phyloP scores from a whole-genome alignment of 2,888 invertebrate species.

The Agrilus cyanescens region DNA sequence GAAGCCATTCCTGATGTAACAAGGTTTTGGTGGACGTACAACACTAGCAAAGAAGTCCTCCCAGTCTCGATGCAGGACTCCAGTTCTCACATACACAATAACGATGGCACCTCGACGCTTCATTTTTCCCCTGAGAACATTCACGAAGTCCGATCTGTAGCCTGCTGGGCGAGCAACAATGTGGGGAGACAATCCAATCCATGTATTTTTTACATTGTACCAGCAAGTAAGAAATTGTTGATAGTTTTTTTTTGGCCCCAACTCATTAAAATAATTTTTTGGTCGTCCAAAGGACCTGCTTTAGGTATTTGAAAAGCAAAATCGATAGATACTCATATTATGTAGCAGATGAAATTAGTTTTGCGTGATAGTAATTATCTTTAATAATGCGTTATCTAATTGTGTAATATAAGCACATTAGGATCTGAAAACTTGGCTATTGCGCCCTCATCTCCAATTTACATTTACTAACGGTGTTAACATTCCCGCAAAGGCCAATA shows the following conservation, averaged over 20 bases:
- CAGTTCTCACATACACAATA: conserved; percentile 45
- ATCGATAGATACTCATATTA: no score
- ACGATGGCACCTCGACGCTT: conserved; percentile 40
- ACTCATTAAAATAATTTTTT: neutral
- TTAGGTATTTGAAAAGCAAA: no score
- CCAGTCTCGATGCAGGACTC: conserved; percentile 60
- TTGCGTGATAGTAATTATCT: no score
- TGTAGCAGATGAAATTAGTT: no score
- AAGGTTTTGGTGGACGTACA: conserved; percentile 77
- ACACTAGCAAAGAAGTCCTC: conserved; percentile 59
- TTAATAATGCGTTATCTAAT: no score
- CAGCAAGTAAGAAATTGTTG: conserved; percentile 55
- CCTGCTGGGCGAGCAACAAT: conserved; percentile 79
- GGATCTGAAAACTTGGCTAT: no score
- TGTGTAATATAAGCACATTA: no score
- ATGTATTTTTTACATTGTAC: conserved; percentile 69
- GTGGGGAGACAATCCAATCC: conserved; percentile 72
- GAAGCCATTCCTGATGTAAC: conserved; percentile 63
- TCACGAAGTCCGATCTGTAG: conserved; percentile 65
- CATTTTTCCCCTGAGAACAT: conserved; percentile 40
- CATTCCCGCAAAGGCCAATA: no score
- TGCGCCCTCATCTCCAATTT: no score
- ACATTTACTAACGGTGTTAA: no score
- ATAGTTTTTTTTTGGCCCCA: no score
- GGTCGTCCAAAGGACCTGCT: no score